phyloP scores from a whole-genome alignment of 1,140 invertebrate species.

The Dreissena rostriformis region DNA sequence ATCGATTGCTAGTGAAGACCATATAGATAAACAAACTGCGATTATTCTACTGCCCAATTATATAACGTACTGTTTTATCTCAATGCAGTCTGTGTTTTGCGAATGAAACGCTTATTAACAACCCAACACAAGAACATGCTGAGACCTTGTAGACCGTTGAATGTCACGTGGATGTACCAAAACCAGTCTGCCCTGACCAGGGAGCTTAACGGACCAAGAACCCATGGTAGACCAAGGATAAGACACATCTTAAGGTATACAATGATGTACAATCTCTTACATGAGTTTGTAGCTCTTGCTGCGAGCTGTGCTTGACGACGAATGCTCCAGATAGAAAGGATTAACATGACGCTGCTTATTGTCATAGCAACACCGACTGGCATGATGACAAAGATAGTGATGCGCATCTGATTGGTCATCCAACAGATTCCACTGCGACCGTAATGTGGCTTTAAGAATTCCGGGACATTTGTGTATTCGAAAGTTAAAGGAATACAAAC shows the following conservation, averaged over 20 bases:
- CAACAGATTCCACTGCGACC: slow-evolving; percentile 31
- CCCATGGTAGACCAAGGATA: slow-evolving; percentile 47
- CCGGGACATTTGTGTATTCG: background rate
- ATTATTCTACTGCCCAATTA: too few relatives aligned
- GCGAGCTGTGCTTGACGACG: background rate
- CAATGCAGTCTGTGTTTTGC: background rate
- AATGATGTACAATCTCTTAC: slow-evolving; percentile 21
- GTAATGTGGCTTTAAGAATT: slow-evolving; percentile 8
- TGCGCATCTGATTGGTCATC: slow-evolving; percentile 16
- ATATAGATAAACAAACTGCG: too few relatives aligned
- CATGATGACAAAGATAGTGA: slow-evolving; percentile 16
- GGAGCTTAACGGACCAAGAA: slow-evolving; percentile 21
- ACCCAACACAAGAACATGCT: slow-evolving; percentile 38
- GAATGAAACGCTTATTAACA: slow-evolving; percentile 15
- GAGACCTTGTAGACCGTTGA: slow-evolving; percentile 49
- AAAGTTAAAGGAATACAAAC: background rate
- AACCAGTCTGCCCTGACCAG: slow-evolving; percentile 5
- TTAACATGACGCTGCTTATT: slow-evolving; percentile 15
- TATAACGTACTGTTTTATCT: background rate
- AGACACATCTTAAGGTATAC: slow-evolving; percentile 41
- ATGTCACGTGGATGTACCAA: slow-evolving; percentile 26
- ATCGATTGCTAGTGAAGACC: too few relatives aligned
- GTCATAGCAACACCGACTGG: slow-evolving; percentile 21
- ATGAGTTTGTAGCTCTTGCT: background rate
- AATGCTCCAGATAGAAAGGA: slow-evolving; percentile 27